A percentile compares a stretch with the other conserved stretches of the same genome.
These are phyloP conservation scores for Camponotus floridanus DNA, from an alignment of 1,140 invertebrate species.

Conservation along the genomic window DNA sequence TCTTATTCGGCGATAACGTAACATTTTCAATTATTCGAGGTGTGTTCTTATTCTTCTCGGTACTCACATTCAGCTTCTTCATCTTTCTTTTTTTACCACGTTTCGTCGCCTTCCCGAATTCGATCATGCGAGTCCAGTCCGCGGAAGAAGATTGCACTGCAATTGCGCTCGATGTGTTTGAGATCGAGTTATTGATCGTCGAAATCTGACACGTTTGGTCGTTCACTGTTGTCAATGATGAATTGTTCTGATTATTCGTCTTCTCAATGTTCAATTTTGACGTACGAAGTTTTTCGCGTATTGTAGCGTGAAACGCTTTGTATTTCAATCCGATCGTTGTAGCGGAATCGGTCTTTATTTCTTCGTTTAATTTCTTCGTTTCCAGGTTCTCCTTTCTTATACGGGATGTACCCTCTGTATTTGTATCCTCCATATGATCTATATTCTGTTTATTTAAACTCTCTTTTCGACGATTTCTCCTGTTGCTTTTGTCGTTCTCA, in stretches of 20 bases:
- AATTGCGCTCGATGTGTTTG: background rate
- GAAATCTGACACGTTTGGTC: background rate
- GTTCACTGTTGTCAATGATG: background rate
- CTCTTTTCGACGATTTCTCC: too few relatives aligned
- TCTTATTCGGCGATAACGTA: background rate
- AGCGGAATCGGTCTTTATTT: background rate
- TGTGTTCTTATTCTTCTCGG: constrained; percentile 31
- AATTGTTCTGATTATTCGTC: background rate
- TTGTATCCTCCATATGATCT: background rate
- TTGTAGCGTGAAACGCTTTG: background rate
- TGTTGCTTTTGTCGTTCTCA: background rate
- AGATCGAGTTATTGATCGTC: background rate
- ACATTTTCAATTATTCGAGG: background rate
- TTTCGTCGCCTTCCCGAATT: constrained; percentile 75
- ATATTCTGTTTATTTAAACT: background rate
- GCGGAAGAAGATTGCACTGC: background rate
- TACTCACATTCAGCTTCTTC: constrained; percentile 69
- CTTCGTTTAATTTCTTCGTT: background rate
- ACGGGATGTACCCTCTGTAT: background rate
- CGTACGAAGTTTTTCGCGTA: background rate
- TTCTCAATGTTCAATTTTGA: background rate
- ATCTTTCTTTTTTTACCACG: constrained; percentile 66
- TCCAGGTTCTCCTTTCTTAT: background rate
- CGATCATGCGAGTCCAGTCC: constrained; percentile 67
- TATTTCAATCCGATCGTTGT: constrained; percentile 16